Base-by-base conservation (phyloP, 2,888 invertebrate species). In the Alloplasta piceator region DNA sequence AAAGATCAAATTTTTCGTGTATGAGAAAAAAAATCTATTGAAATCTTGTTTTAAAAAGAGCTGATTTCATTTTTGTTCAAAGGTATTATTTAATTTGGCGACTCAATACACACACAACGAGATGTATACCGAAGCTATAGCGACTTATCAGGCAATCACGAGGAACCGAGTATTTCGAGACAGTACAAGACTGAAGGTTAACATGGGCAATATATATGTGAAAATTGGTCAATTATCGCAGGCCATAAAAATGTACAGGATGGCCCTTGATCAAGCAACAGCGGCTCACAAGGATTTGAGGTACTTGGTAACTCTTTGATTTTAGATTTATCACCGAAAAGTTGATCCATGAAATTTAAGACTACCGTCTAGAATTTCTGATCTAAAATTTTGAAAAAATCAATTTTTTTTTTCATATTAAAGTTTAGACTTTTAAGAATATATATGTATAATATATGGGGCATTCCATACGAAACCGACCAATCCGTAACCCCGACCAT, bases 181-280 rank as follows among this genome's bases (percentile, higher is more conserved):
- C 91, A 98, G 98, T 50, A 97, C 98, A 88, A 95, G 98, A 82
- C 93, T 99, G 6, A 98, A 98, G 94, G 96, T 99, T 0, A 99
- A 99, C 92, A 99, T 99, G 96, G 99, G 99, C 0, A 99, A 99
- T 91, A 98, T 99, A 88, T 98, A 98, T 92, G 98, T 97, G 89
- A 97, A 97, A 93, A 97, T 98, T 94, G 98, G 98, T 84, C 95
- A 97, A 88, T 98, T 97, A 90, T 96, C 97, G 10, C 98, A 98
- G 93, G 99, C 99, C 0, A 95, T 99, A 77, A 99, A 99, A 93
- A 96, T 98, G 94, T 99, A 98, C 91, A 95, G 99, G 86, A 99
- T 99, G 99, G 99, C 99, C 0, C 94, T 99, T 83, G 99, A 99
- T 93, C 99, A 99, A 92, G 96, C 97, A 4, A 98, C 98, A 0